Evolutionary conservation across 2,888 invertebrate species (phyloP), one percentile per base, ranked within the genome.

Genomic region (Andrena marginata): DNA sequence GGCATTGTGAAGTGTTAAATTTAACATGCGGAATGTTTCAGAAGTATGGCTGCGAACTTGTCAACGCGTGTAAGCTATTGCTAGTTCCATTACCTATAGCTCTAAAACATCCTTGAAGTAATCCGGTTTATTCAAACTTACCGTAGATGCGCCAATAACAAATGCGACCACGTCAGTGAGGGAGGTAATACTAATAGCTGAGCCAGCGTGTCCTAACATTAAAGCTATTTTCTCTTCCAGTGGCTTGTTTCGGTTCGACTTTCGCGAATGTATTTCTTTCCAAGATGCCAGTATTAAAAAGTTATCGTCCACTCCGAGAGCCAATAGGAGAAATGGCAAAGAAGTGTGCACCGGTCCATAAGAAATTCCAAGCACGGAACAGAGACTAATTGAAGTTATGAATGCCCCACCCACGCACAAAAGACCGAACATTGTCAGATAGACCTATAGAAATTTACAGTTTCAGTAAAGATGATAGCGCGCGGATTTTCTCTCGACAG

Each of bases 321-420:
- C 97, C 95, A 98, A 96, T 20, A 98, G 93, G 77, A 98, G 95
- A 94, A 98, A 97, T 6, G 97, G 97, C 80, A 98, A 94, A 16
- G 97, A 97, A 10, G 97, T 96, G 93, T 98, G 97, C 0, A 98
- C 96, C 0, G 97, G 97, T 0, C 97, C 97, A 93, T 97, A 97
- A 42, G 96, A 95, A 49, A 97, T 95, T 7, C 96, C 96, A 76
- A 97, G 91, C 8, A 96, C 92, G 0, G 97, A 97, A 90, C 97
- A 97, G 91, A 97, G 93, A 69, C 97, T 96, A 74, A 96, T 95
- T 0, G 97, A 96, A 48, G 96, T 95, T 2, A 96, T 92, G 89
- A 97, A 97, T 0, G 97, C 96, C 95, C 97, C 95, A 7, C 96
- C 97, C 49, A 97, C 96, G 90, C 96, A 96, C 20, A 97, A 90